Conservation (phyloP, 2,113 vertebrate species). For the Campylomormyrus numenius region DNA sequence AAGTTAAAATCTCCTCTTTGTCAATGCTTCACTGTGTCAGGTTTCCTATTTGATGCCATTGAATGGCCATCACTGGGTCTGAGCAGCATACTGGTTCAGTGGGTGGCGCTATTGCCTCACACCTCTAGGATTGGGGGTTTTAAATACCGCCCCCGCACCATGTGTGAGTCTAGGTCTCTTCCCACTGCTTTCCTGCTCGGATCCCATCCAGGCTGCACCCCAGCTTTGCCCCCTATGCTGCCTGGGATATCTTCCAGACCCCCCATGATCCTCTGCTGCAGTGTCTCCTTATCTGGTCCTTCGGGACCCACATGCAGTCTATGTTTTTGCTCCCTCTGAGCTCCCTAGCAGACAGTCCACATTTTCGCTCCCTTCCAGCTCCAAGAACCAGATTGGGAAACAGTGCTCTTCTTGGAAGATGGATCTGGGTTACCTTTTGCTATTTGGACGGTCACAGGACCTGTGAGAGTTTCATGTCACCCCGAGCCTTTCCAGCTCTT, state of each 20-base stretch:
- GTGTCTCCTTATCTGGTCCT: not conserved
- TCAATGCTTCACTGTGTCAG: not conserved
- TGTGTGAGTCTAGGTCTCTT: not conserved
- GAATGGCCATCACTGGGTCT: not conserved
- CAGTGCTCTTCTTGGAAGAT: not conserved
- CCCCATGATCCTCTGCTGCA: not conserved
- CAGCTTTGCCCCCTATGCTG: not conserved
- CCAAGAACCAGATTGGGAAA: not conserved
- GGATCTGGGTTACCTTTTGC: not conserved
- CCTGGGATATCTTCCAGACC: not conserved
- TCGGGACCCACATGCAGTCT: not conserved
- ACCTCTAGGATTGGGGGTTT: not conserved
- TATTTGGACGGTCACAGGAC: not conserved
- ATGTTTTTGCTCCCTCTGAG: not conserved
- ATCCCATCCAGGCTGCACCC: not conserved
- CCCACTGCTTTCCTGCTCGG: not conserved
- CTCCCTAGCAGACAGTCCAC: not conserved
- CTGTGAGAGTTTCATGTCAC: not conserved
- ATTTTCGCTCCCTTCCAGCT: not conserved
- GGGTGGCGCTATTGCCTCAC: not conserved
- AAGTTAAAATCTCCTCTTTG: not conserved
- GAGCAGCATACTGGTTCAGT: not conserved
- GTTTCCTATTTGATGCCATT: not conserved
- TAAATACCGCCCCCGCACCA: not conserved
- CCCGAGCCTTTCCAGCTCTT: not conserved